phyloP scores from a whole-genome alignment of 2,797 vertebrate species.

The Oophaga sylvatica region DNA sequence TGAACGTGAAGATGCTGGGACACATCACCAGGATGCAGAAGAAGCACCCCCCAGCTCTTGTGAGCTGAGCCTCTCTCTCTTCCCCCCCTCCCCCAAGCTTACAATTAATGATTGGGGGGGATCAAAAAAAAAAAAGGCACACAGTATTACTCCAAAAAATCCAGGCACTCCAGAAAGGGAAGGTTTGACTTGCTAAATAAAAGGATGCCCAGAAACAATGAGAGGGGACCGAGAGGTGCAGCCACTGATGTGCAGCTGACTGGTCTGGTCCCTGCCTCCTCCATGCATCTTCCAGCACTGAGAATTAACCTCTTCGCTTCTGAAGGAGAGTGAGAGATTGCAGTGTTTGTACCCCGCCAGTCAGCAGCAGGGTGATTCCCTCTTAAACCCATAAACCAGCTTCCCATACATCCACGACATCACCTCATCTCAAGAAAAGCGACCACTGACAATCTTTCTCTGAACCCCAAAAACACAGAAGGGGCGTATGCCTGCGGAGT shows the following conservation, averaged over 20 bases:
- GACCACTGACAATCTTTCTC: not conserved
- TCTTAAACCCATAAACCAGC: conserved; percentile 27
- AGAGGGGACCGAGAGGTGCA: conserved; percentile 57
- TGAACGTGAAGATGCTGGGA: conserved; percentile 74
- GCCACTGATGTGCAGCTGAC: conserved; percentile 60
- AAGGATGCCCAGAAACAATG: conserved; percentile 61
- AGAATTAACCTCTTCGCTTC: conserved; percentile 48
- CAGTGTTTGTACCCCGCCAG: conserved; percentile 3
- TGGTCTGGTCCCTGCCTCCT: conserved; percentile 61
- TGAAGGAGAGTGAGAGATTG: conserved; percentile 8
- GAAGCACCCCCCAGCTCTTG: conserved; percentile 69
- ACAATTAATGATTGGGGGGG: conserved; percentile 56
- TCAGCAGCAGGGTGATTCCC: conserved; percentile 12
- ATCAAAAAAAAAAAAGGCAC: conserved; percentile 42
- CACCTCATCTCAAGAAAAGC: not conserved
- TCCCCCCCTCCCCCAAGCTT: conserved; percentile 64
- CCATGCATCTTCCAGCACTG: conserved; percentile 56
- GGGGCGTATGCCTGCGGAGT: conserved; percentile 5
- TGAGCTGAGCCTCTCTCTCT: conserved; percentile 68
- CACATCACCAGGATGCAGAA: conserved; percentile 79
- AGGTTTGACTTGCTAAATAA: conserved; percentile 51
- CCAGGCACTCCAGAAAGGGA: conserved; percentile 37
- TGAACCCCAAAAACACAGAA: conserved; percentile 22
- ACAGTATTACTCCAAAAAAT: conserved; percentile 44
- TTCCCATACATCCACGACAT: not conserved